Evolutionary conservation across 2,797 vertebrate species (phyloP).

Genomic region (Enteromius viviparus): DNA sequence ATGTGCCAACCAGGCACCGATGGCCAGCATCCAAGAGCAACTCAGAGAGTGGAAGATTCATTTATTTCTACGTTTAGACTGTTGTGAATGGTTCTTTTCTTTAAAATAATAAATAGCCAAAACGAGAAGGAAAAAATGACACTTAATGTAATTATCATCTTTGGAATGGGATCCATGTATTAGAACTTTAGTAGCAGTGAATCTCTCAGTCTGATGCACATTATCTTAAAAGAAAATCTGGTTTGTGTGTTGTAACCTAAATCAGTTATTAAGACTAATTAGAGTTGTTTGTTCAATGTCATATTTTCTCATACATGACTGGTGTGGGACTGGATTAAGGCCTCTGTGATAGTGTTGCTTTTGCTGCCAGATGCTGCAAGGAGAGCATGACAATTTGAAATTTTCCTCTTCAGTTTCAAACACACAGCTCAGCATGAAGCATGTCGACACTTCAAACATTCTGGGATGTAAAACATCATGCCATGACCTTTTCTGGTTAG

Average conservation of each 20-base stretch:
- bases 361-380: conserved; percentile 4
- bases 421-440: neutral
- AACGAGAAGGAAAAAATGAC: conserved; percentile 19
- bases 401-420: conserved; percentile 1
- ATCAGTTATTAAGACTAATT: neutral
- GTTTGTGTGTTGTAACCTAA: neutral
- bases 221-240: neutral
- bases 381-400: neutral
- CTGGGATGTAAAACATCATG: neutral
- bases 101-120: conserved; percentile 43
- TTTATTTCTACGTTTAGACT: conserved; percentile 39
- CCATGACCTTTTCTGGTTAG: conserved; percentile 1
- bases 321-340: neutral
- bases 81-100: conserved; percentile 29
- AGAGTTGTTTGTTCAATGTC: neutral
- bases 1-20: conserved; percentile 14
- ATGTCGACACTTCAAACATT: neutral
- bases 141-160: conserved; percentile 23
- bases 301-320: neutral
- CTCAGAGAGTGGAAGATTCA: conserved; percentile 31
- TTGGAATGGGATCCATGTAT: conserved; percentile 2
- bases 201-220: neutral
- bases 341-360: neutral
- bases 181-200: neutral
- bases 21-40: conserved; percentile 16